Conservation (phyloP, 2,113 vertebrate genomes). For the Thalassoma bifasciatum region DNA sequence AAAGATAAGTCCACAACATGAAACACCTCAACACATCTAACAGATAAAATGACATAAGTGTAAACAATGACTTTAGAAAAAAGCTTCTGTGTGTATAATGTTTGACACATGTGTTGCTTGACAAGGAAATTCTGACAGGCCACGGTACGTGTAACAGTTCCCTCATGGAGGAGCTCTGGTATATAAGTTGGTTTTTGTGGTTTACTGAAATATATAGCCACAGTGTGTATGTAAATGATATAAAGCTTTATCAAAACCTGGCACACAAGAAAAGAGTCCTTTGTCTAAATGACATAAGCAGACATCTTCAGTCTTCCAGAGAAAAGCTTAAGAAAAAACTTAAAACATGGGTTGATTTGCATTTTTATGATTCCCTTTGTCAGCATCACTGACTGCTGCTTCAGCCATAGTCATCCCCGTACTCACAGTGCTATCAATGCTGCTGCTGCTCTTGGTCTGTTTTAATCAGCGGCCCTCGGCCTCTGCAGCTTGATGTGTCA, state of each 20-base stretch:
- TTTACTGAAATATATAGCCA: too few species aligned
- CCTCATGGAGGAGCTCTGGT: too few species aligned
- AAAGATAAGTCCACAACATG: background rate
- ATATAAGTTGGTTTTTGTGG: too few species aligned
- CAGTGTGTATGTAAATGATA: too few species aligned
- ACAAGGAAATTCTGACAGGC: background rate
- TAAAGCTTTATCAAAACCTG: too few species aligned
- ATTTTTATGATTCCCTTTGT: conserved; percentile 49
- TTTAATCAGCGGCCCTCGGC: conserved; percentile 65
- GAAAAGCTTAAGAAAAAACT: conserved; percentile 21
- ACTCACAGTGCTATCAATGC: conserved; percentile 59
- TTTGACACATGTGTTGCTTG: background rate
- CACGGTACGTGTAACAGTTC: background rate
- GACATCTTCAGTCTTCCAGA: background rate
- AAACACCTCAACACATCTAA: background rate
- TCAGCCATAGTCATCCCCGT: conserved; percentile 47
- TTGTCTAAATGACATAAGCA: background rate
- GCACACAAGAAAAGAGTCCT: background rate
- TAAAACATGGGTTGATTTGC: conserved; percentile 12
- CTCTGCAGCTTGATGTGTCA: conserved; percentile 58
- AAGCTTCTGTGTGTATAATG: background rate
- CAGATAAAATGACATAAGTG: background rate
- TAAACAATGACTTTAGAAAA: background rate
- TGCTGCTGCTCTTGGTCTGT: conserved; percentile 66
- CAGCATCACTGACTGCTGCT: conserved; percentile 47